Evolutionary conservation across 2,797 vertebrate genomes (phyloP), one percentile per base, ranked within the genome.

Genomic region (Channallabes apus): DNA sequence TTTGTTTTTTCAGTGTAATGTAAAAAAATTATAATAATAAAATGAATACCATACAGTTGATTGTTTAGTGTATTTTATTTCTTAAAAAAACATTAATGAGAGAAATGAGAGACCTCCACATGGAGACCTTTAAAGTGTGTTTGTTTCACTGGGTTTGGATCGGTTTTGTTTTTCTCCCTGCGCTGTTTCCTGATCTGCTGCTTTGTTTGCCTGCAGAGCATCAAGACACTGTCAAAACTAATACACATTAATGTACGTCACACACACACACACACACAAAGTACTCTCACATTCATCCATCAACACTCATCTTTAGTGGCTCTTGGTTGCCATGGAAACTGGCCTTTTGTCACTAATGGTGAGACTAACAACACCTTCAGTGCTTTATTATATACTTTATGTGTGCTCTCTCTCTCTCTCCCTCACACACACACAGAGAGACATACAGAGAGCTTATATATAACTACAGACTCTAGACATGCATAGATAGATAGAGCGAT

Each of bases 291-390:
- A 95, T 94, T 96, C 95, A 96, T 95, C 96, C 95, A 94, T 97
- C 95, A 96, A 96, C 95, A 96, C 95, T 90, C 94, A 96, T 94
- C 95, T 95, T 94, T 92, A 94, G 95, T 94, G 95, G 96, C 95
- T 94, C 93, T 82, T 92, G 90, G 96, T 97, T 96, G 95, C 96
- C 96, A 95, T 97, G 96, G 97, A 94, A 97, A 97, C 95, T 91
- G 96, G 95, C 83, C 94, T 94, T 95, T 97, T 96, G 46, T 62
- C 76, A 51, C 51, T 69, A 75, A 83, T 51, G 59, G 78, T 64
- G 71, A 62, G 56, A 79, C 72, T 65, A 64, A 59, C 59, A 85
- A 38, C 84, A 73, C 72, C 72, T 59, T 46, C 71, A 72, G 15
- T 32, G 22, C n/a, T 67, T 46, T 29, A 62, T 75, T 84, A 51